Percentiles rank a stretch among this genome's conserved stretches.
Conservation (phyloP, 2,888 invertebrate genomes). For the Monochamus alternatus region DNA sequence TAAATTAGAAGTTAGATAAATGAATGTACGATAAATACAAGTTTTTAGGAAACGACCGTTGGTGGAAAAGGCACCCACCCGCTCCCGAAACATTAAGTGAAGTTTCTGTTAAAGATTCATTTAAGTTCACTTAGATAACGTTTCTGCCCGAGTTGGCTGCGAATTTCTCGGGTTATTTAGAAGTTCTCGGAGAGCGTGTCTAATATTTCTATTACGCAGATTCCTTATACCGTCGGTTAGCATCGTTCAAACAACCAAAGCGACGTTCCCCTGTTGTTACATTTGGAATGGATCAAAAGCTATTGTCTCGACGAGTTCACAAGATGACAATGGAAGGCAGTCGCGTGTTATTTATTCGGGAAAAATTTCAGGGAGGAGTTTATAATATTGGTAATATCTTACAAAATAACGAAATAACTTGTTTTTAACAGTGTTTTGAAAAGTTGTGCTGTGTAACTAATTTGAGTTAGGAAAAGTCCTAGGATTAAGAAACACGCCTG, state of each 20-base stretch:
- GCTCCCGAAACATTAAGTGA: constrained; percentile 11
- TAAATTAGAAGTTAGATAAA: too few species aligned
- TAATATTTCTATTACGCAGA: constrained; percentile 46
- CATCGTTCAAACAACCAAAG: constrained; percentile 35
- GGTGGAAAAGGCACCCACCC: not conserved
- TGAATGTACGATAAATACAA: not conserved
- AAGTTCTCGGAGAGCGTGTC: constrained; percentile 41
- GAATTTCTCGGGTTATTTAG: constrained; percentile 45
- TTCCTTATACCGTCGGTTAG: constrained; percentile 21
- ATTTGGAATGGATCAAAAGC: constrained; percentile 39
- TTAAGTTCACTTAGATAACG: constrained; percentile 45
- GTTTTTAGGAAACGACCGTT: not conserved
- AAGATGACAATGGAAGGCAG: too few species aligned
- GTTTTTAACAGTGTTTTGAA: too few species aligned
- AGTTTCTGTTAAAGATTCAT: constrained; percentile 45
- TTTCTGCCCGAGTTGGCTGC: constrained; percentile 46
- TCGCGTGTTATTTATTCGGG: too few species aligned
- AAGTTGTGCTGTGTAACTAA: too few species aligned
- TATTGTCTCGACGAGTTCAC: not conserved
- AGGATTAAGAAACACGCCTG: too few species aligned
- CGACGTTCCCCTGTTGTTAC: constrained; percentile 41
- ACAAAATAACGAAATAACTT: too few species aligned
- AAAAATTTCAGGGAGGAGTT: too few species aligned
- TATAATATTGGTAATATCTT: too few species aligned
- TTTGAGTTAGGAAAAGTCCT: too few species aligned